Evolutionary conservation across 2,888 invertebrate genomes (phyloP), one percentile per base, ranked within the genome.

Genomic region (Drosophila acutilabella): DNA sequence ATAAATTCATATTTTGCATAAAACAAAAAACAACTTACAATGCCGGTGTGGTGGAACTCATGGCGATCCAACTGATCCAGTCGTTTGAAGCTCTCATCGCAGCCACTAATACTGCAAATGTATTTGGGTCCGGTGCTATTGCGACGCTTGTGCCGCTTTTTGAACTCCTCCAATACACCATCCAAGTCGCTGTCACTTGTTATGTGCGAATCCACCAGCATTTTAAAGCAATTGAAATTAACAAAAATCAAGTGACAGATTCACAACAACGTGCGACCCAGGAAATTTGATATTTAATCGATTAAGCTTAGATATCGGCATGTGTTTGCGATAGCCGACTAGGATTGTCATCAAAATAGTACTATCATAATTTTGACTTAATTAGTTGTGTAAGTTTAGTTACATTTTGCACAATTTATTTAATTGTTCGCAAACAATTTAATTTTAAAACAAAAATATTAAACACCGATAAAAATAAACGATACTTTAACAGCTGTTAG

Each of bases 51-150:
- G 38, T 92, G 90, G 68, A 93, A 92, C 65, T 94, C 90, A 85
- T 95, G 95, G 53, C 94, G 93, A 41, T 93, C 92, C 60, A 95
- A 90, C 77, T 93, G 93, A 45, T 93, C 94, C 11, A 94, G 93
- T 54, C 94, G 93, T 65, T 91, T 90, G 72, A 94, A 95, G 26
- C 89, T 89, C 23, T 93, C 91, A 1, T 89, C 86, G 74, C 95
- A 95, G 1, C 93, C 93, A 1, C 92, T 93, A 67, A 92, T 91
- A 13, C 89, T 90, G 75, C 95, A 94, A 30, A 82, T 89, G 75
- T 93, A 92, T 65, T 90, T 93, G 61, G 81, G 85, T 10, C 77
- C 81, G 3, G 69, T 61, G 44, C 88, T 90, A 30, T 81, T 70
- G 5, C 83, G 72, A 2, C 81, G 76, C 26, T 16, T 18, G n/a